These are phyloP conservation scores for Chromobotia macracanthus DNA, from an alignment of 2,797 vertebrate species.

Conservation along the genomic window DNA sequence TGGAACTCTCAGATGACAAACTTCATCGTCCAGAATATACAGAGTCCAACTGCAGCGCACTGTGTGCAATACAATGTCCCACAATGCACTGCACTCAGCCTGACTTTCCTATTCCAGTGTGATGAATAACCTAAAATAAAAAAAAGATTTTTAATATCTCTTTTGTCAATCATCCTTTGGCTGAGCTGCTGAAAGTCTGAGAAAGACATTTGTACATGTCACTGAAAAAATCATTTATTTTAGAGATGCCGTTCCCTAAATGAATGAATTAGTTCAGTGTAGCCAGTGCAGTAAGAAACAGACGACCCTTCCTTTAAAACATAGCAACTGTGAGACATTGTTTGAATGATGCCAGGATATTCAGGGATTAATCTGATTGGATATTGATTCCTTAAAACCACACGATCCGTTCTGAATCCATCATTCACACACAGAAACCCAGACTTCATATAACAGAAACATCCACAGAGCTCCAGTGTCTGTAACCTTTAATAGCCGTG, in stretches of 20 bases:
- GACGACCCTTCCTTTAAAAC: background rate
- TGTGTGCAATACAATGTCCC: background rate
- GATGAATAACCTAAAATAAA: background rate
- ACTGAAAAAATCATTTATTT: too few relatives aligned
- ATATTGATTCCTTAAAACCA: constrained; percentile 59
- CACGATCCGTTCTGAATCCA: constrained; percentile 43
- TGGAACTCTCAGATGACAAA: too few relatives aligned
- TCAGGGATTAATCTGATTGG: constrained; percentile 44
- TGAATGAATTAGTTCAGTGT: background rate
- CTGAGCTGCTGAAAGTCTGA: too few relatives aligned
- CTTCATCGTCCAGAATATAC: too few relatives aligned
- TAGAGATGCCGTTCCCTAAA: too few relatives aligned
- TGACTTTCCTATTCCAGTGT: background rate
- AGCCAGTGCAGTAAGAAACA: background rate
- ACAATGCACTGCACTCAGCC: background rate
- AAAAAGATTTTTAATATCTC: too few relatives aligned
- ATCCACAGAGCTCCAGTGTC: constrained; percentile 20
- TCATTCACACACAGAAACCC: constrained; percentile 20
- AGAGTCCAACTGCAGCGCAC: too few relatives aligned
- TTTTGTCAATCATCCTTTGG: too few relatives aligned
- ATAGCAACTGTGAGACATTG: constrained; percentile 42
- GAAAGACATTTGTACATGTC: too few relatives aligned
- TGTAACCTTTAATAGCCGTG: constrained; percentile 38
- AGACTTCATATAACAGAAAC: constrained; percentile 31
- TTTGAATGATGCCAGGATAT: constrained; percentile 66